Percentiles rank a stretch among this genome's conserved stretches.
These are phyloP conservation scores for Chloroceryle inda DNA, from an alignment of 2,797 vertebrate genomes.

Conservation along the genomic window DNA sequence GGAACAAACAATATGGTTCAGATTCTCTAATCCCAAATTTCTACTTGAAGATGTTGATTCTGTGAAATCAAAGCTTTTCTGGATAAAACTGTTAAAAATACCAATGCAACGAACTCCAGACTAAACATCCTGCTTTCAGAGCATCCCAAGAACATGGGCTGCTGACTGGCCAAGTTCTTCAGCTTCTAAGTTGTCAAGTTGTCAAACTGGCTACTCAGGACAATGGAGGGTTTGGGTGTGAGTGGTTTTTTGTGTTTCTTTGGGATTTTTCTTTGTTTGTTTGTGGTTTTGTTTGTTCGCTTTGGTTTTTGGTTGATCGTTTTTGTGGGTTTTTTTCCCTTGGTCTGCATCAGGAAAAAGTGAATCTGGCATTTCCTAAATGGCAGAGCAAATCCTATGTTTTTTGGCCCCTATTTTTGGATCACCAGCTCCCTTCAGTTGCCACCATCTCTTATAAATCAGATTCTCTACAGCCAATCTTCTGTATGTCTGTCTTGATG, in stretches of 20 bases:
- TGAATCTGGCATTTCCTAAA: background rate
- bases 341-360: background rate
- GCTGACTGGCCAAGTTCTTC: background rate
- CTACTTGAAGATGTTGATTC: background rate
- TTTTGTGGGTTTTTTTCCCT: background rate
- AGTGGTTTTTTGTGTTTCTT: background rate
- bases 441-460: background rate
- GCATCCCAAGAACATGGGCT: background rate
- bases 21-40: background rate
- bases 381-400: background rate
- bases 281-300: background rate
- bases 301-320: too few species aligned
- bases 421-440: background rate
- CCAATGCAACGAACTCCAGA: background rate
- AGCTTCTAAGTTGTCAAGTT: background rate
- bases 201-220: background rate
- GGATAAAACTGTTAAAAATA: background rate
- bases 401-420: background rate
- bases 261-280: too few species aligned
- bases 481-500: background rate
- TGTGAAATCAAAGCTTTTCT: background rate
- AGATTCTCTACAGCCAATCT: background rate
- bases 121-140: background rate
- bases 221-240: fast-evolving
- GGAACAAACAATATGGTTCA: background rate